These are phyloP conservation scores for Montifringilla adamsi DNA, from an alignment of 2,113 vertebrate species.

Conservation along the genomic window DNA sequence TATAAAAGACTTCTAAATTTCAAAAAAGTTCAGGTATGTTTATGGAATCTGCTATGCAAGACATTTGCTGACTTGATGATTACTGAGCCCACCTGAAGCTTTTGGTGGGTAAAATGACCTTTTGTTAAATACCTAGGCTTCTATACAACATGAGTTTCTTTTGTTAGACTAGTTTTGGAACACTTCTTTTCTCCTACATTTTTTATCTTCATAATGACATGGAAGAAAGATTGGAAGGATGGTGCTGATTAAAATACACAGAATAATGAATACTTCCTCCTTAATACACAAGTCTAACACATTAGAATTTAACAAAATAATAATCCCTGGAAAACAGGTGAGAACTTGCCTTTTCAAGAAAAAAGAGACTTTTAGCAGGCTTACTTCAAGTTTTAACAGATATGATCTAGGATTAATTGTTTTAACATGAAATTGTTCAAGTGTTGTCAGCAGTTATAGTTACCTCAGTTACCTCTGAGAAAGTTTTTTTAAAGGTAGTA, in stretches of 20 bases:
- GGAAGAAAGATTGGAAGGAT: background rate
- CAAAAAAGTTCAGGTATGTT: constrained; percentile 58
- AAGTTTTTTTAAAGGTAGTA: background rate
- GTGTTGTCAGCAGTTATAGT: constrained; percentile 46
- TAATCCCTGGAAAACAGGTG: background rate
- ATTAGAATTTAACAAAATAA: constrained; percentile 52
- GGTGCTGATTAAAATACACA: background rate
- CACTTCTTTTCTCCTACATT: background rate
- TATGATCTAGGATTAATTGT: constrained; percentile 23
- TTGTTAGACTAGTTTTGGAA: background rate
- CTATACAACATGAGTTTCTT: background rate
- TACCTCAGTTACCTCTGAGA: constrained; percentile 41
- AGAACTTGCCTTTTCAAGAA: constrained; percentile 52
- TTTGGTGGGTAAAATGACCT: constrained; percentile 23
- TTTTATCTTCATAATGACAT: constrained; percentile 17
- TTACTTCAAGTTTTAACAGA: constrained; percentile 54
- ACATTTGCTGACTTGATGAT: constrained; percentile 44
- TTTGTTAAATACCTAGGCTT: background rate
- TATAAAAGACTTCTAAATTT: constrained; percentile 18
- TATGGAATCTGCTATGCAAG: constrained; percentile 28
- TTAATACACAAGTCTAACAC: constrained; percentile 1
- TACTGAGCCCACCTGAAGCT: constrained; percentile 52
- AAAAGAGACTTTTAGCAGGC: constrained; percentile 39
- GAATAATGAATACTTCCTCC: constrained; percentile 31
- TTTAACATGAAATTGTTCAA: constrained; percentile 28